Evolutionary conservation across 2,797 vertebrate genomes (phyloP), one percentile per base, ranked within the genome.

Genomic region (Tachyglossus aculeatus): DNA sequence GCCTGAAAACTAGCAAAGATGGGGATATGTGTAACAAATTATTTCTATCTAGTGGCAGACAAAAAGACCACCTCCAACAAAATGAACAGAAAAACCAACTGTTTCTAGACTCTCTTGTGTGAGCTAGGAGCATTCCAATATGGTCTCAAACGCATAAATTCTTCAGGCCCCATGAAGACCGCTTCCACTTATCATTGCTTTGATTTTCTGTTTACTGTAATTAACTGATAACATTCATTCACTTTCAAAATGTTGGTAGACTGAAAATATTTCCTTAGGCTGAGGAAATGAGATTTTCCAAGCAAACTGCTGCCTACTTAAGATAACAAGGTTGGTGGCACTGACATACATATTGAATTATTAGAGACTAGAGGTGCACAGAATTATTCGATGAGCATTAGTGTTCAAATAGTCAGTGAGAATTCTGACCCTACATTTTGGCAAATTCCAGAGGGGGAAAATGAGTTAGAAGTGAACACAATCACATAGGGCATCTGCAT

Each of bases 281-380:
- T 74, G 38, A 80, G 78, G 65, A 88, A 89, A 89, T 79, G 54
- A 34, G 68, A 63, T 84, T 90, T 80, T 32, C 34, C 71, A 82
- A 57, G 80, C 33, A 74, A 68, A 74, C 43, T 78, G 47, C 76
- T 87, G 81, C 51, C 63, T 72, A 67, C 34, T 80, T 81, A 53
- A 76, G 81, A 84, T 78, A 85, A 66, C 33, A 61, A 55, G 38
- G 57, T 36, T 73, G 41, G 41, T 67, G 71, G 32, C 56, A 56
- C 13, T 33, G 57, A 67, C 22, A 65, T 40, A 33, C 2, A 38
- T 5, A 31, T 10, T 50, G 52, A 68, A 63, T 69, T 62, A 63
- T 16, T 52, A 57, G 8, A 67, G 7, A 48, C 8, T 34, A 67
- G 75, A 72, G 6, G 16, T 0, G 4, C 38, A 44, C 5, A 25